Base-by-base conservation (phyloP, 2,113 vertebrate species). In the Lophura nycthemera region DNA sequence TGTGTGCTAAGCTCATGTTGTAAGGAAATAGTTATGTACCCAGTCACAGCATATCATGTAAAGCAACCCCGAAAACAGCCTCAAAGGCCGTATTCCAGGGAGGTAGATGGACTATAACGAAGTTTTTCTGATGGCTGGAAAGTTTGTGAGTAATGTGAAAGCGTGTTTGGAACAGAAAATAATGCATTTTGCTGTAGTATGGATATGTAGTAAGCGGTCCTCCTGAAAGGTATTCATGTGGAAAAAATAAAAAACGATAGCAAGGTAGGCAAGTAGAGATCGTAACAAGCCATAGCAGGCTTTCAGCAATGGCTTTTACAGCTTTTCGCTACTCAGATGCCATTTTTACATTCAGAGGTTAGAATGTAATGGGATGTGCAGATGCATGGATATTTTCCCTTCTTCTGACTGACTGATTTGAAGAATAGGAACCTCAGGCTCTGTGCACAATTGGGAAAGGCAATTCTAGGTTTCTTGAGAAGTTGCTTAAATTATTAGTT, bases 341-440 rank as follows among this genome's bases (percentile, higher is more conserved):
- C 91, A 90, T 50, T 95, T 76, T 83, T 95, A 87, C 81, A 79
- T 94, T 85, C 90, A 75, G 86, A 91, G 78, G 87, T 93, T 78
- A 66, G 86, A 77, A 27, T 83, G 72, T 92, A 95, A 96, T 92
- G 83, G 87, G 74, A 92, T 96, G 74, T 93, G 77, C 93, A 97
- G 94, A 94, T 85, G 71, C 80, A 89, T 0, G 80, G 93, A 87
- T 71, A 94, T 95, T 93, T 94, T 64, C 71, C 56, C 71, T 92
- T 95, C 80, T 92, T 90, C 76, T 80, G 38, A 86, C 66, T 70
- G 78, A 79, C n/a, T 54, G 67, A 66, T 66, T 86, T 89, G 63
- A 91, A 80, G 73, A 92, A 77, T 52, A 94, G 65, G 79, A 95
- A 69, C 60, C 83, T 80, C n/a, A 34, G 76, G 78, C 87, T 88